Base-by-base conservation (phyloP, 2,113 vertebrate genomes). In the Psittacus erithacus region DNA sequence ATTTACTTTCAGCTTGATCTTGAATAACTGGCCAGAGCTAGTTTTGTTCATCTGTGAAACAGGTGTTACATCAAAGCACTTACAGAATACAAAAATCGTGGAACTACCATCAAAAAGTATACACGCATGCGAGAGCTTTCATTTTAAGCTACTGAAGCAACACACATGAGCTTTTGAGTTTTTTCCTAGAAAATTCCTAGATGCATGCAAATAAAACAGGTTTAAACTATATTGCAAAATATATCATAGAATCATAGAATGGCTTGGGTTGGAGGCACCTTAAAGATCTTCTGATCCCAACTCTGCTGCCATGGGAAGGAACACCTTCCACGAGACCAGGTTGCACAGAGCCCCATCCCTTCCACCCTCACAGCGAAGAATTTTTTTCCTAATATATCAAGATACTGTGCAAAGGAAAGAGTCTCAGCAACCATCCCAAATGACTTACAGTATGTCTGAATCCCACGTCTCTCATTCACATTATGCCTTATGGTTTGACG, bases 1-100 rank as follows among this genome's bases (percentile, higher is more conserved):
- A 92, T 95, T 96, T 94, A 83, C 69, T 86, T 96, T 69, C 47
- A 81, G 71, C n/a, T 94, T 83, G 85, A 79, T 95, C 71, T 67
- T 49, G 59, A 81, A 19, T 82, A 94, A 96, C 73, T 95, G 46
- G 64, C 46, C 85, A 68, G 59, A 65, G 69, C 67, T 86, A 27
- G n/a, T 82, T 96, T 77, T 88, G 62, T 43, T 91, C 76, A 79
- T 62, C 47, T 93, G 49, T 86, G 44, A 83, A 94, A 80, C 75
- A 82, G 89, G 63, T 92, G 62, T 93, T 95, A 28, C 27, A 71
- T 77, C 55, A 73, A 86, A 90, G 28, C 63, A n/a, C 67, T 69
- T 43, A 17, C 28, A 46, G 68, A 78, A 70, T 59, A 38, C 82
- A 89, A n/a, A 25, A 29, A 7, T 50, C 65, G 41, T 79, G 77